These are phyloP conservation scores for Hippoglossus hippoglossus DNA, from an alignment of 2,797 vertebrate species.

Conservation along the genomic window DNA sequence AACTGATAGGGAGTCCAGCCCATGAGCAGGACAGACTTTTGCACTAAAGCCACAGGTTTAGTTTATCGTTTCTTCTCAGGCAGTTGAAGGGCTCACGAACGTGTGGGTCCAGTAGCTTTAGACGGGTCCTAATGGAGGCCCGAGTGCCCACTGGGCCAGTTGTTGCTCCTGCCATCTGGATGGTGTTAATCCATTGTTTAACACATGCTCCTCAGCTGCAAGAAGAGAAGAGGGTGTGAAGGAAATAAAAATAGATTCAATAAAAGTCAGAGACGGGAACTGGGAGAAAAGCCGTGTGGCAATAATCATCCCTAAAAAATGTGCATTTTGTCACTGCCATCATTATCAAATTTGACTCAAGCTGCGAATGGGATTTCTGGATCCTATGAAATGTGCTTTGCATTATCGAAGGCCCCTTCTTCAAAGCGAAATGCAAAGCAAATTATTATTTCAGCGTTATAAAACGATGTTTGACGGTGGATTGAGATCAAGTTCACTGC, in stretches of 20 bases:
- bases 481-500: slow-evolving; percentile 23
- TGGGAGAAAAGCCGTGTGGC: background rate
- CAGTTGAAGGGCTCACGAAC: slow-evolving; percentile 28
- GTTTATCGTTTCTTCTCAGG: slow-evolving; percentile 17
- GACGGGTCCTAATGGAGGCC: slow-evolving; percentile 61
- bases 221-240: slow-evolving; percentile 42
- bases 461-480: slow-evolving; percentile 29
- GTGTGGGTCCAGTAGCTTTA: slow-evolving; percentile 42
- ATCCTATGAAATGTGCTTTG: slow-evolving; percentile 17
- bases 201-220: slow-evolving; percentile 51
- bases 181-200: slow-evolving; percentile 71
- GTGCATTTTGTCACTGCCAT: slow-evolving; percentile 30
- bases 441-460: slow-evolving; percentile 27
- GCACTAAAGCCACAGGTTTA: slow-evolving; percentile 17
- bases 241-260: slow-evolving; percentile 51
- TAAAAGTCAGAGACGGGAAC: slow-evolving; percentile 13
- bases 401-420: slow-evolving; percentile 31
- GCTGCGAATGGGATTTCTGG: slow-evolving; percentile 16
- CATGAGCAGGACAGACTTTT: slow-evolving; percentile 6
- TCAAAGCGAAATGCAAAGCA: slow-evolving; percentile 42
- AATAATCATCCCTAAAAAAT: slow-evolving; percentile 40
- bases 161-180: slow-evolving; percentile 73
- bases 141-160: slow-evolving; percentile 65
- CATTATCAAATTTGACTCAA: slow-evolving; percentile 43
- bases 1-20: slow-evolving; percentile 16